Conservation (phyloP, 2,888 invertebrate species). For the Trimorus sp. region DNA sequence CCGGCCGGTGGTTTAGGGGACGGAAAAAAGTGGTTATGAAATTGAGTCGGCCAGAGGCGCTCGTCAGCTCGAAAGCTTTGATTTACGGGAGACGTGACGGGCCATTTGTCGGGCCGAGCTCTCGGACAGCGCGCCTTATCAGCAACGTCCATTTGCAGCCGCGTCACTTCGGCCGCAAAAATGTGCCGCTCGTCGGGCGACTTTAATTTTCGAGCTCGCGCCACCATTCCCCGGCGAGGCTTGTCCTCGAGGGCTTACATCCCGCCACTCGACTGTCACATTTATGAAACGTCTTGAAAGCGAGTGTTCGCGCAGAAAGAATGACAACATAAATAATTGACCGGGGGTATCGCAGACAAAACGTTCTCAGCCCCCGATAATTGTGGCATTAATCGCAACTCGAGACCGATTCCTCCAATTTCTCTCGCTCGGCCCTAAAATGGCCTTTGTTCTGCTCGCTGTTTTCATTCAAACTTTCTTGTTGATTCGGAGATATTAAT, state of each 20-base stretch:
- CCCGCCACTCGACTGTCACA: conserved; percentile 56
- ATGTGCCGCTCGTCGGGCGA: conserved; percentile 53
- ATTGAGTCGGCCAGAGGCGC: conserved; percentile 46
- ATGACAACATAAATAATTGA: conserved; percentile 49
- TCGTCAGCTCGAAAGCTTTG: conserved; percentile 71
- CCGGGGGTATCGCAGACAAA: conserved; percentile 31
- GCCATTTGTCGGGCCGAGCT: conserved; percentile 79
- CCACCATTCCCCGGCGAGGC: conserved; percentile 38
- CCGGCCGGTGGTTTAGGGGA: not conserved
- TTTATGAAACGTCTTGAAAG: conserved; percentile 56
- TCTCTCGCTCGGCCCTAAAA: no score
- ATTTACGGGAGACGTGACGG: conserved; percentile 81
- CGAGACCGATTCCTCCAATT: no score
- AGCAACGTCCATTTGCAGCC: conserved; percentile 78
- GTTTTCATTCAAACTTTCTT: no score
- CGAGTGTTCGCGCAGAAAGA: conserved; percentile 38
- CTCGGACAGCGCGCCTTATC: conserved; percentile 75
- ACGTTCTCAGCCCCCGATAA: no score
- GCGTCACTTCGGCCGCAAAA: conserved; percentile 60
- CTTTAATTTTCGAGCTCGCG: conserved; percentile 60
- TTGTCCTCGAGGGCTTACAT: conserved; percentile 59
- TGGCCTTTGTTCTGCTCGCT: no score
- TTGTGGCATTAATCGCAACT: no score
- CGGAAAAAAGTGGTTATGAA: conserved; percentile 34
- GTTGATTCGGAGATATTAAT: no score